phyloP scores from a whole-genome alignment of 2,888 invertebrate species.

The Synergus itoensis region DNA sequence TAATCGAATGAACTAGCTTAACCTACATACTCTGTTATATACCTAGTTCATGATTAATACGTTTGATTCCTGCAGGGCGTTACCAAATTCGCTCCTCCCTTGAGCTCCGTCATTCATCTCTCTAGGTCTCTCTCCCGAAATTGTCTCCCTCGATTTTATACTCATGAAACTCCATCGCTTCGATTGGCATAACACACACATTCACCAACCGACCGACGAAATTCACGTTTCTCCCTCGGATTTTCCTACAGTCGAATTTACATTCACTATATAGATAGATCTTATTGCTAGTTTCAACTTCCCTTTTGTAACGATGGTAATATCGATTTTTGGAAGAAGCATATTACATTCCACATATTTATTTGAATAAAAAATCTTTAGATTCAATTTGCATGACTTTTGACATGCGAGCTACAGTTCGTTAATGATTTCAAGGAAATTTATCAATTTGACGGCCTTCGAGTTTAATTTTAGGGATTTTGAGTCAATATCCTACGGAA shows the following conservation, averaged over 20 bases:
- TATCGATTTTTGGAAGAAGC: slow-evolving; percentile 11
- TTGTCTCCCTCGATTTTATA: background rate
- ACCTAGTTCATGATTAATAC: slow-evolving; percentile 51
- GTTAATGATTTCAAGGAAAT: background rate
- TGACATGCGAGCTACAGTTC: slow-evolving; percentile 1
- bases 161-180: slow-evolving; percentile 2
- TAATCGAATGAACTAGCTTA: slow-evolving; percentile 20
- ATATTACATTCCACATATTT: background rate
- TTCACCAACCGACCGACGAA: background rate
- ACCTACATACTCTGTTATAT: background rate
- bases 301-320: background rate
- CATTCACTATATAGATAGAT: background rate
- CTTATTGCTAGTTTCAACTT: slow-evolving; percentile 1
- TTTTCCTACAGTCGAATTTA: background rate
- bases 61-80: slow-evolving; percentile 55
- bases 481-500: background rate
- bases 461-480: background rate
- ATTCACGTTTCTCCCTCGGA: background rate
- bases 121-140: background rate
- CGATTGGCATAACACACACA: background rate
- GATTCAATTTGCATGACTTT: background rate
- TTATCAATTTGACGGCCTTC: background rate
- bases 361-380: slow-evolving; percentile 1
- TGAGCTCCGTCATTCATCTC: slow-evolving; percentile 46
- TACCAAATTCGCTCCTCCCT: slow-evolving; percentile 50